Evolutionary conservation across 2,888 invertebrate genomes (phyloP), one percentile per base, ranked within the genome.

Genomic region (Scelioninae gen. 1): DNA sequence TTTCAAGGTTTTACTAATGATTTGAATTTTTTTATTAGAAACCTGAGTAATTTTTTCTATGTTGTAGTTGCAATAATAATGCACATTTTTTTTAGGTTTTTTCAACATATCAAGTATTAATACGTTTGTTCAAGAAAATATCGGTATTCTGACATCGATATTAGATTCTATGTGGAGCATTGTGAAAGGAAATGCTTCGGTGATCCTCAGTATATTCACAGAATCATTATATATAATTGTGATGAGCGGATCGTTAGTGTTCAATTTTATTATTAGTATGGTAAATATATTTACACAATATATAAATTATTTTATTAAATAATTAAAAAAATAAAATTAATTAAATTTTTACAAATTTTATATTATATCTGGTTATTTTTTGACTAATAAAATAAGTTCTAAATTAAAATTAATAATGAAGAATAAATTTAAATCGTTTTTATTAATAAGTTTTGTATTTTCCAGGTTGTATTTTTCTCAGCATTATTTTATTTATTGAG

Each of bases 381-480:
- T n/a, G n/a, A n/a, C n/a, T n/a, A n/a, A n/a, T n/a, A n/a, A n/a
- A n/a, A n/a, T n/a, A n/a, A n/a, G n/a, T n/a, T n/a, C n/a, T n/a
- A n/a, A n/a, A n/a, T n/a, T n/a, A n/a, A n/a, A n/a, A n/a, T n/a
- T n/a, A n/a, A n/a, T n/a, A n/a, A n/a, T n/a, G n/a, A n/a, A n/a
- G n/a, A n/a, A n/a, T n/a, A n/a, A n/a, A n/a, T n/a, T n/a, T n/a
- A n/a, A n/a, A n/a, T n/a, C n/a, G n/a, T n/a, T n/a, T n/a, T n/a
- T n/a, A n/a, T n/a, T n/a, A n/a, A n/a, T n/a, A n/a, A n/a, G n/a
- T n/a, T n/a, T n/a, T n/a, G n/a, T n/a, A n/a, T n/a, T n/a, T n/a
- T n/a, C n/a, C n/a, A 98, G 98, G 95, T 99, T 84, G 98, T 99
- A 16, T 99, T 99, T 93, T 95, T 99, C 90, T 99, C 99, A 2